phyloP scores from a whole-genome alignment of 2,888 invertebrate species.

The Matsumyia berberina region DNA sequence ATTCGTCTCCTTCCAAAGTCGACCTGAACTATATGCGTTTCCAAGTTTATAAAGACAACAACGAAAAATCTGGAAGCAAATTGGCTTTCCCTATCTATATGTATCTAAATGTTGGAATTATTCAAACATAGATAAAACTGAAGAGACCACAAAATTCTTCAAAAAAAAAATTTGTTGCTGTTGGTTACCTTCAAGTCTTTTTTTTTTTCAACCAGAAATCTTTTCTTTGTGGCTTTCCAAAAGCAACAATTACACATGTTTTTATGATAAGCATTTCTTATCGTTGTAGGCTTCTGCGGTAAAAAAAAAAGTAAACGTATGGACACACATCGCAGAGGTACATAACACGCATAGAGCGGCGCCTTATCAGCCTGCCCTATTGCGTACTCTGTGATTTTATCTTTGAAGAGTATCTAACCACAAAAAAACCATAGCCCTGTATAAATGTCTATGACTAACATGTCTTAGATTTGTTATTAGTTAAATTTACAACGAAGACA shows the following conservation, averaged over 20 bases:
- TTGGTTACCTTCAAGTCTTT: not conserved
- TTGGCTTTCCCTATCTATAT: slow-evolving; percentile 37
- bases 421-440: slow-evolving; percentile 11
- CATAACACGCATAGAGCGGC: slow-evolving; percentile 30
- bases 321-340: slow-evolving; percentile 52
- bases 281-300: slow-evolving; percentile 58
- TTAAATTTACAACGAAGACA: slow-evolving; percentile 61
- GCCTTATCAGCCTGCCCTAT: slow-evolving; percentile 64
- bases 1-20: not conserved
- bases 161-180: slow-evolving; percentile 12
- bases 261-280: slow-evolving; percentile 63
- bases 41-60: slow-evolving; percentile 2
- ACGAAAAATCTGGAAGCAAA: slow-evolving; percentile 50
- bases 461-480: slow-evolving; percentile 65
- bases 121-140: slow-evolving; percentile 60
- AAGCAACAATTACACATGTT: slow-evolving; percentile 70
- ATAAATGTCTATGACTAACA: slow-evolving; percentile 43
- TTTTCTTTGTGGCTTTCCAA: slow-evolving; percentile 49
- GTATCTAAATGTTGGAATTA: slow-evolving; percentile 25
- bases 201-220: slow-evolving; percentile 22
- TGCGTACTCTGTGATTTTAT: slow-evolving; percentile 55
- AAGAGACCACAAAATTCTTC: slow-evolving; percentile 57
- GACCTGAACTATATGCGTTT: slow-evolving; percentile 12
- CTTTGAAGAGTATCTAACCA: slow-evolving; percentile 46
- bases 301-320: slow-evolving; percentile 39